phyloP scores from a whole-genome alignment of 2,888 invertebrate genomes.

The Amblyjoppa proteus region DNA sequence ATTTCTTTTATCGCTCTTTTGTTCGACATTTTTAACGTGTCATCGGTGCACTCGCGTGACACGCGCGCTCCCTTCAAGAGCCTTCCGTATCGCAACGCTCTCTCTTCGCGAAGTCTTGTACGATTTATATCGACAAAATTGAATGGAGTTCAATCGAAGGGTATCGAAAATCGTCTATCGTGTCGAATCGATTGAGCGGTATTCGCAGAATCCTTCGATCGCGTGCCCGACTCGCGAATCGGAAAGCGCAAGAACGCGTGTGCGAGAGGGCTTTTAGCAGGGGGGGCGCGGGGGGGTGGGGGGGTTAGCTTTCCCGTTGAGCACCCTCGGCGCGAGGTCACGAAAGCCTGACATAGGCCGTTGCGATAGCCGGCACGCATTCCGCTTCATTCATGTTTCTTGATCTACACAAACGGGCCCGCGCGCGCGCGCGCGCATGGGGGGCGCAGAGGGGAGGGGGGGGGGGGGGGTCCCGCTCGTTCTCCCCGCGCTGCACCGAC shows the following conservation, averaged over 20 bases:
- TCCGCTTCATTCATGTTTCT: constrained; percentile 84
- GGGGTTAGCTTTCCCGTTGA: constrained; percentile 71
- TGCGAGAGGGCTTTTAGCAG: neutral
- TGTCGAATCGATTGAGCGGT: neutral
- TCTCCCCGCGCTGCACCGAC: constrained; percentile 53
- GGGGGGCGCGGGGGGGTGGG: constrained; percentile 4
- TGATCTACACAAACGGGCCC: constrained; percentile 73
- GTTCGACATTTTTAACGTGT: too few relatives aligned
- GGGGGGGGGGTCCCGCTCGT: constrained; percentile 7
- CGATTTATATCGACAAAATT: too few relatives aligned
- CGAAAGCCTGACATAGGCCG: constrained; percentile 81
- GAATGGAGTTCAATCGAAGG: too few relatives aligned
- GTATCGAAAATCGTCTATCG: neutral
- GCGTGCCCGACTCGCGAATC: neutral
- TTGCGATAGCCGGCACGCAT: constrained; percentile 83
- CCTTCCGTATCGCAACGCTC: too few relatives aligned
- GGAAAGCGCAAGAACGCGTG: constrained; percentile 1
- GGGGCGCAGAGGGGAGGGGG: too few relatives aligned
- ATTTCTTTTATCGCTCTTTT: too few relatives aligned
- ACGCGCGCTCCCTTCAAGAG: too few relatives aligned
- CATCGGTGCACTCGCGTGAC: too few relatives aligned
- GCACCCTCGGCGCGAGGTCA: constrained; percentile 82
- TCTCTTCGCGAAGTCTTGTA: too few relatives aligned
- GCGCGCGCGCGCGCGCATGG: constrained; percentile 25
- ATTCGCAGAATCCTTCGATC: neutral